Base-by-base conservation (phyloP, 2,113 vertebrate species). In the Mystacornis crossleyi region DNA sequence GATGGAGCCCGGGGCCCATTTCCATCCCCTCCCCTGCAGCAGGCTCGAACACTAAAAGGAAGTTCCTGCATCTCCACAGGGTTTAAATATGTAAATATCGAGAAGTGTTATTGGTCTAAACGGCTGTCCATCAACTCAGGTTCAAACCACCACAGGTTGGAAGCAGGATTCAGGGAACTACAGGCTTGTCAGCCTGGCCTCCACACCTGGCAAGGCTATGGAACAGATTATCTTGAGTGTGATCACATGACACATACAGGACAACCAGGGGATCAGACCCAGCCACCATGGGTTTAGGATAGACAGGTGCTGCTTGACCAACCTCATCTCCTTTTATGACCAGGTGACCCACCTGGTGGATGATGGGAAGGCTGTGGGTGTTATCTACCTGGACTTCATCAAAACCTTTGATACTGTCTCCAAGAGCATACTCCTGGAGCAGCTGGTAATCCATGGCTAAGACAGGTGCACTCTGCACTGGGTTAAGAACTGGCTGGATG, bases 161-260 rank as follows among this genome's bases (percentile, higher is more conserved):
- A 51, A 29, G 23, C 12, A 58, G 10, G 28, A 65, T 45, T 66
- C 23, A 28, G 36, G 28, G 36, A 66, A 9, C 23, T 65, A n/a
- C 33, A 43, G 57, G 20, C 28, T 23, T 66, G 23, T 51, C 28
- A 51, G 28, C 10, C 45, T 66, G 33, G 19, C 18, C 18, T 81
- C 1, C 0, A 12, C 17, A 33, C 8, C 10, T 58, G 43, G 8
- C 18, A 65, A 57, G 26, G 13, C 43, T 28, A 24, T 24, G 43
- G 58, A 50, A 58, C 12, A 43, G 26, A 65, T 65, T 28, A 24
- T 18, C 23, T 20, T 43, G 18, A 38, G 12, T 33, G 28, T 43
- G 23, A 51, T 9, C 43, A n/a, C 10, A 26, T 14, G 43, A 23
- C 12, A 43, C 6, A 4, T 33, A 13, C 15, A 45, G 15, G n/a